Conservation (phyloP, 92 coral and sea anemone genomes). For the Heteractis magnifica region DNA sequence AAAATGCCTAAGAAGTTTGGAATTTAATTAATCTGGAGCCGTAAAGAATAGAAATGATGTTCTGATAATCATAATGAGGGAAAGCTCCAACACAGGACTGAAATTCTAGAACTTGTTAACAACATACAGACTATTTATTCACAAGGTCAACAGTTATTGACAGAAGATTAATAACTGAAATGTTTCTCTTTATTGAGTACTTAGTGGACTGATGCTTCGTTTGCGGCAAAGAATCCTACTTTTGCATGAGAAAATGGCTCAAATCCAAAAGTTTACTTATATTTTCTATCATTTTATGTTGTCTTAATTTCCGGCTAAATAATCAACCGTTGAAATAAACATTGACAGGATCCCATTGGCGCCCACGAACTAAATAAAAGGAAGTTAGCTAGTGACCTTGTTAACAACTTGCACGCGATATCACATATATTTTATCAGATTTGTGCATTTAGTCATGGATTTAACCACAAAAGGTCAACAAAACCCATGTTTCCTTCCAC, state of each 20-base stretch:
- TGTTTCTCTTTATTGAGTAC: background rate
- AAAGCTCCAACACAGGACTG: background rate
- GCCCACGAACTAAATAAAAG: background rate
- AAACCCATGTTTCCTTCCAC: background rate
- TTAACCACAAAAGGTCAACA: background rate
- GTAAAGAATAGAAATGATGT: background rate
- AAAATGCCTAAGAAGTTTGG: background rate
- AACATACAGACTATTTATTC: background rate
- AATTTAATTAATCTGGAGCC: too few species aligned
- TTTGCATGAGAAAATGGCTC: constrained; percentile 2
- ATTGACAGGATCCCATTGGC: constrained; percentile 1
- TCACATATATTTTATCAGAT: background rate
- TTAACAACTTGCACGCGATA: background rate
- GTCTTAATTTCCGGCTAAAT: background rate
- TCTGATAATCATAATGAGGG: background rate
- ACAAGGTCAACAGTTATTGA: constrained; percentile 3
- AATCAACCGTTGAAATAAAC: background rate
- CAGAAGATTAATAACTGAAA: background rate
- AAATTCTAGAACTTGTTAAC: background rate
- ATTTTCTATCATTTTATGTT: background rate
- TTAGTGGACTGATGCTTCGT: background rate
- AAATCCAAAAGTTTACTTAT: background rate
- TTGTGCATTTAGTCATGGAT: constrained; percentile 1
- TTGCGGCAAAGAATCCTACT: background rate
- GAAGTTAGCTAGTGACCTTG: background rate